phyloP scores from a whole-genome alignment of 1,140 invertebrate species.

The Argopecten irradians region DNA sequence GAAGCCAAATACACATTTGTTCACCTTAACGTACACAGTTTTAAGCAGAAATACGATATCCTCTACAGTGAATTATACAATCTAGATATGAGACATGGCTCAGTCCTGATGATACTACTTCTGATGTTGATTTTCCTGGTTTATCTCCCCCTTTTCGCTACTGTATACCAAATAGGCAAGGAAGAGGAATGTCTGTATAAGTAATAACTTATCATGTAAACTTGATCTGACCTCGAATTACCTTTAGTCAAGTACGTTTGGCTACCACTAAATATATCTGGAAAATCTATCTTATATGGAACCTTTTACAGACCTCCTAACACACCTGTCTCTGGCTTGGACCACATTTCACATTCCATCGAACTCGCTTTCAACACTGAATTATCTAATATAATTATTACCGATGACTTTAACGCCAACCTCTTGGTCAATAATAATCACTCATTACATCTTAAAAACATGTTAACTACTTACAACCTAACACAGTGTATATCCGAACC shows the following conservation, averaged over 20 bases:
- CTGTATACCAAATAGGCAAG: neutral
- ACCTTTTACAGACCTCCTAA: no score
- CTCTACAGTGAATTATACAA: neutral
- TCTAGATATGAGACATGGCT: conserved; percentile 36
- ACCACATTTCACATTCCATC: no score
- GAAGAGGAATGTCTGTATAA: neutral
- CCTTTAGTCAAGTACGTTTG: neutral
- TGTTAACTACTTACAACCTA: neutral
- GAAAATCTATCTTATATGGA: neutral
- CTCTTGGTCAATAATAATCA: neutral
- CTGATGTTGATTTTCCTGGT: neutral
- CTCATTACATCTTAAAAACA: neutral
- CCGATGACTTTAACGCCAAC: conserved; percentile 39
- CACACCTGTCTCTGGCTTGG: neutral
- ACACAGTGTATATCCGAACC: neutral
- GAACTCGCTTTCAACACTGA: neutral
- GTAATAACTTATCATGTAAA: neutral
- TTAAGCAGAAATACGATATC: neutral
- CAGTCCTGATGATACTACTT: neutral
- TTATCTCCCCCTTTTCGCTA: neutral
- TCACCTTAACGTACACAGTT: conserved; percentile 26
- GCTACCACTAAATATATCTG: neutral
- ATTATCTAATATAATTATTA: neutral
- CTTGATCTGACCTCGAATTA: neutral
- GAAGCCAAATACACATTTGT: no score